Evolutionary conservation across 2,113 vertebrate genomes (phyloP).

Genomic region (Cryptomyrus ogoouensis): DNA sequence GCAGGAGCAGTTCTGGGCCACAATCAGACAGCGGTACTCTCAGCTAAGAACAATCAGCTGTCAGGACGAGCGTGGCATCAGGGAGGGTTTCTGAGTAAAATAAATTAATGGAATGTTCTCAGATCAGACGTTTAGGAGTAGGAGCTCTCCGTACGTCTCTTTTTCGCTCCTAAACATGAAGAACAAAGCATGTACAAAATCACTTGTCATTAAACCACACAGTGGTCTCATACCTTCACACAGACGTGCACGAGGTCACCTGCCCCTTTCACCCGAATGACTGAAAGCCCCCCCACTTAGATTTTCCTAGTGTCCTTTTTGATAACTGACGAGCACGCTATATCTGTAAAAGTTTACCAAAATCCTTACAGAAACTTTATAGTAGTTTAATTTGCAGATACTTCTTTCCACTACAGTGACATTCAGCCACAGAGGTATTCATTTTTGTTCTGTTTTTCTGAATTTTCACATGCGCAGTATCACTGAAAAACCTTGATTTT

Average conservation of each 20-base stretch:
- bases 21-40: background rate
- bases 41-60: background rate
- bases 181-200: background rate
- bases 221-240: background rate
- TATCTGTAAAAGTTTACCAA: background rate
- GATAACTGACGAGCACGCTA: background rate
- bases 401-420: background rate
- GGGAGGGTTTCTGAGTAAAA: background rate
- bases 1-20: background rate
- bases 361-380: background rate
- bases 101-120: background rate
- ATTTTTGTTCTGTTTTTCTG: background rate
- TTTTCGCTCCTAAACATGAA: background rate
- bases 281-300: background rate
- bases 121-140: background rate
- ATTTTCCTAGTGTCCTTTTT: background rate
- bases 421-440: background rate
- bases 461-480: background rate
- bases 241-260: background rate
- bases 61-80: background rate
- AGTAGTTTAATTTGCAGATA: background rate
- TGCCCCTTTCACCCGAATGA: background rate
- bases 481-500: conserved; percentile 12
- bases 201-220: background rate
- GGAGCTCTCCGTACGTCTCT: background rate